phyloP scores from a whole-genome alignment of 2,888 invertebrate genomes.

The Fissipunctia ypsillon region DNA sequence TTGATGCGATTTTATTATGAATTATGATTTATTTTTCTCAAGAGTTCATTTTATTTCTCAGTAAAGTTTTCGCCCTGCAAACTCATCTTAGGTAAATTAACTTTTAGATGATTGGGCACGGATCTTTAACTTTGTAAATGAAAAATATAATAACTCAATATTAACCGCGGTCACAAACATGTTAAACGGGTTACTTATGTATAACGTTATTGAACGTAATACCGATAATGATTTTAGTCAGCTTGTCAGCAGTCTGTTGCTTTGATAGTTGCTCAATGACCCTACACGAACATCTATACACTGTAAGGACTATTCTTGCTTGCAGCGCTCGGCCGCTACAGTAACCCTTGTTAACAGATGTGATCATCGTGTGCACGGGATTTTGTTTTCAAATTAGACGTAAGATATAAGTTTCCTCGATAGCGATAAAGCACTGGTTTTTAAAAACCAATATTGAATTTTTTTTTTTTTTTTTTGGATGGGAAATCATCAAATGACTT shows the following conservation, averaged over 20 bases:
- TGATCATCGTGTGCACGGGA: too few species aligned
- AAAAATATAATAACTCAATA: neutral
- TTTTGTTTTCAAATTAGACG: too few species aligned
- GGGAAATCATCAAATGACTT: too few species aligned
- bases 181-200: slow-evolving; percentile 5
- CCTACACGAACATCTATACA: too few species aligned
- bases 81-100: neutral
- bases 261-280: slow-evolving; percentile 38
- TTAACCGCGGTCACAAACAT: neutral
- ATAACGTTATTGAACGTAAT: slow-evolving; percentile 20
- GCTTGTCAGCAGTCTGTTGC: neutral
- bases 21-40: too few species aligned
- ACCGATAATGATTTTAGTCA: slow-evolving; percentile 46
- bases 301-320: too few species aligned
- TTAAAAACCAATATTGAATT: too few species aligned
- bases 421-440: too few species aligned
- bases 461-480: too few species aligned
- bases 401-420: too few species aligned
- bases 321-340: too few species aligned
- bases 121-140: neutral
- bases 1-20: neutral
- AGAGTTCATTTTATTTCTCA: neutral
- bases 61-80: neutral
- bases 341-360: too few species aligned
- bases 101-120: neutral